These are phyloP conservation scores for Tipula vernalis DNA, from an alignment of 2,888 invertebrate species.

Conservation along the genomic window DNA sequence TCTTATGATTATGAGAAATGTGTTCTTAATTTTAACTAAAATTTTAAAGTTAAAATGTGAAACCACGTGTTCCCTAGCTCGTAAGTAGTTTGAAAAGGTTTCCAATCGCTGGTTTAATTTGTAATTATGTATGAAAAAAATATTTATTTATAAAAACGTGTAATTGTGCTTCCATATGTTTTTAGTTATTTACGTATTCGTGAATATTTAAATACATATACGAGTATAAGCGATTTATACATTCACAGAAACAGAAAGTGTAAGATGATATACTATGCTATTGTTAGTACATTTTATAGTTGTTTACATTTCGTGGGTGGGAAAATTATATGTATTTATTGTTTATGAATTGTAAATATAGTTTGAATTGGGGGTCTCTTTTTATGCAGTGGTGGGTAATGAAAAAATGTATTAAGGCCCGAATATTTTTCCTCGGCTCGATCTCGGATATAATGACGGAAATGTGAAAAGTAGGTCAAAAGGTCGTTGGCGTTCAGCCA, in stretches of 20 bases:
- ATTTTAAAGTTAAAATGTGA: too few relatives aligned
- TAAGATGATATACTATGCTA: background rate
- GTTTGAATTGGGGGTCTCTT: background rate
- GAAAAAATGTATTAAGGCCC: background rate
- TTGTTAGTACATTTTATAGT: background rate
- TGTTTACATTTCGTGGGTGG: conserved; percentile 4
- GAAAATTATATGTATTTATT: background rate
- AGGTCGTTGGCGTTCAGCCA: background rate
- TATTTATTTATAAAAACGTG: background rate
- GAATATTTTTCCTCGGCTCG: background rate
- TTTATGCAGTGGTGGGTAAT: background rate
- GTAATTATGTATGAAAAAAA: background rate
- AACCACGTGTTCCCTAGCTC: too few relatives aligned
- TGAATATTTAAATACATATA: background rate
- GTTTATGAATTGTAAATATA: background rate
- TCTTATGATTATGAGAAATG: too few relatives aligned
- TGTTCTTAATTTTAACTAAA: too few relatives aligned
- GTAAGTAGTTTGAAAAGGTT: too few relatives aligned
- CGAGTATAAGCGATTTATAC: background rate
- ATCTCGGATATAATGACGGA: background rate
- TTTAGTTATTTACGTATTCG: background rate
- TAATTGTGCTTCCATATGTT: background rate
- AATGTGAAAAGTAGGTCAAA: background rate
- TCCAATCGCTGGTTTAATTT: too few relatives aligned
- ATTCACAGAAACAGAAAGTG: background rate